Base-by-base conservation (phyloP, 2,888 invertebrate species). In the Leptinotarsa tumamoca region DNA sequence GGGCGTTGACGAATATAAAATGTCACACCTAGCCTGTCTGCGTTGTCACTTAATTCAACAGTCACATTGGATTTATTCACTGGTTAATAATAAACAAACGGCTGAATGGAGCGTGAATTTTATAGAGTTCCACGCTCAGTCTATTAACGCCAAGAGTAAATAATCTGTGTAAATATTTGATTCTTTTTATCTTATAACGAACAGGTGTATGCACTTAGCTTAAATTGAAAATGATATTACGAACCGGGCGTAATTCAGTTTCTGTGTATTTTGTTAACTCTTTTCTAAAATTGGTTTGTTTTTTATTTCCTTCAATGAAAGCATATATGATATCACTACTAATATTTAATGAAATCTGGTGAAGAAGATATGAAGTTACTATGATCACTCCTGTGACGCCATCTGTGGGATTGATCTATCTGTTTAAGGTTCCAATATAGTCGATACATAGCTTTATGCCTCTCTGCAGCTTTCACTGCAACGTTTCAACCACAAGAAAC, bases 1-100 rank as follows among this genome's bases (percentile, higher is more conserved):
- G 76, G 79, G 78, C 75, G 79, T 75, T 73, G 73, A 80, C 68
- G 73, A 76, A 78, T 78, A 72, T 67, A 68, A 72, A 76, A 78
- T 72, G 75, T 78, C 79, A 76, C 78, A 75, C 78, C 76, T 78
- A 43, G 67, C 68, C 43, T 63, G 27, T 13, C 23, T 43, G 33
- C 63, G 72, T 73, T 74, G 74, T 74, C 75, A 73, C 77, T 76
- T 78, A 73, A 79, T 76, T 79, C 73, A 78, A 74, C 72, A 73
- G 74, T 74, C 77, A 67, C 67, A 66, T 77, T 56, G 54, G 58
- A 76, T 74, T 69, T 77, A 68, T 74, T 77, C 54, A 72, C 73
- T 15, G 63, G 21, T 70, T 52, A 52, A 50, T 72, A 68, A 74
- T 70, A 63, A 70, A 70, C 43, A 70, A 70, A 70, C 43, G 49